Base-by-base conservation (phyloP, 1,140 invertebrate species). In the Penaeus japonicus region DNA sequence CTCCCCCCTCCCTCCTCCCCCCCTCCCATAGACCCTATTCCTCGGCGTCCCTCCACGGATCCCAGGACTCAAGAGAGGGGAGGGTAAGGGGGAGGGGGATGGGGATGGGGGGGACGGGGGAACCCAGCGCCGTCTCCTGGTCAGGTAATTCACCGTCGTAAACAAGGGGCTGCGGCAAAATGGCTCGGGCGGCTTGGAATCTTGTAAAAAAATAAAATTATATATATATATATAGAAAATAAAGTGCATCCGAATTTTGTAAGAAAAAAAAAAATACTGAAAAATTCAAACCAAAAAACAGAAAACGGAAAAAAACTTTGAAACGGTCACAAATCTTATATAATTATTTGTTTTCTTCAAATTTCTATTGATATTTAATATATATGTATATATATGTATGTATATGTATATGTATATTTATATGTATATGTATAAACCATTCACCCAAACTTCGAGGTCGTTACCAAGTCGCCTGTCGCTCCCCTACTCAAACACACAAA, bases 341-440 rank as follows among this genome's bases (percentile, higher is more conserved):
- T 47, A 47, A 47, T 47, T 47, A 47, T 47, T 47, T 47, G 47
- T 47, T 47, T 47, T 47, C 47, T 47, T 47, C 47, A 47, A 73
- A 32, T 24, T 73, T 27, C 35, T 32, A 32, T 73, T 30, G 35
- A 73, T 73, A 73, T 73, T 30, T 73, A 47, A 73, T 73, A 73
- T 27, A 73, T 73, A 73, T 27, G 35, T 73, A 73, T 73, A 73
- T 73, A 73, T 73, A 73, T 73, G 30, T 73, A 65, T 59, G n/a
- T 59, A 20, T 70, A 70, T 70, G 30, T 70, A 70, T 70, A 70
- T 70, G 30, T 70, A 70, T 70, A 70, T 70, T 24, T 70, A 70
- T 70, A 70, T 70, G 30, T 70, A 70, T 70, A 70, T 70, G 30
- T 70, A 70, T 70, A 70, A n/a, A 70, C 30, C 5, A 24, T n/a